phyloP scores from a whole-genome alignment of 92 coral and sea anemone species.

The Parazoanthus darwini region DNA sequence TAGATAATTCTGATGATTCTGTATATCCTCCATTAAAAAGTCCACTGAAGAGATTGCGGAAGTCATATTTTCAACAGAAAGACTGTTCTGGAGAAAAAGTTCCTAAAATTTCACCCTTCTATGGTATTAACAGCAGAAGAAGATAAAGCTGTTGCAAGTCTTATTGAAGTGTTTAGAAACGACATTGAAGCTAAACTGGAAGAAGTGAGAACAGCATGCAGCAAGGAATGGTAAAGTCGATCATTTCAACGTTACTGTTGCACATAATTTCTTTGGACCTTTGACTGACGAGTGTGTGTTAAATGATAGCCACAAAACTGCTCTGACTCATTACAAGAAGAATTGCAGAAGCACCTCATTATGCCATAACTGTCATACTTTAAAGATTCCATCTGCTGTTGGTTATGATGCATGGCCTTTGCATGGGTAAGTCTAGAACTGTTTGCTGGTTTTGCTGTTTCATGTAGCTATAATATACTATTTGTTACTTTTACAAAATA shows the following conservation, averaged over 20 bases:
- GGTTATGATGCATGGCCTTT: background rate
- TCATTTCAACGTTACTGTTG: background rate
- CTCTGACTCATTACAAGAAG: background rate
- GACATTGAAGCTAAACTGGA: background rate
- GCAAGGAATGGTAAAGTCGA: background rate
- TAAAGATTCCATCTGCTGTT: background rate
- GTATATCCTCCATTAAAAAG: too few relatives aligned
- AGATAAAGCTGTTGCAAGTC: conserved; percentile 1
- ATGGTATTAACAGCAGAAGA: background rate
- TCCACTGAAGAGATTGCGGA: too few relatives aligned
- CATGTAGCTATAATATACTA: too few relatives aligned
- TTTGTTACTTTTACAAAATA: too few relatives aligned
- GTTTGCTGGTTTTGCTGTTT: background rate
- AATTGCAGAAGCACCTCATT: background rate
- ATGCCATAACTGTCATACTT: background rate
- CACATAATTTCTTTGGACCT: background rate
- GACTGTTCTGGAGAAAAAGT: background rate
- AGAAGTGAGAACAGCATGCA: background rate
- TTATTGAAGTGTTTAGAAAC: background rate
- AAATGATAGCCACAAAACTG: background rate
- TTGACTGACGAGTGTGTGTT: background rate
- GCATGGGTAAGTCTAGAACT: background rate
- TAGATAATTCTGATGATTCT: too few relatives aligned
- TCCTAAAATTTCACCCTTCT: background rate
- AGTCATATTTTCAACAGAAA: too few relatives aligned